Evolutionary conservation across 2,888 invertebrate species (phyloP).

Genomic region (Ennomos fuscantarius): DNA sequence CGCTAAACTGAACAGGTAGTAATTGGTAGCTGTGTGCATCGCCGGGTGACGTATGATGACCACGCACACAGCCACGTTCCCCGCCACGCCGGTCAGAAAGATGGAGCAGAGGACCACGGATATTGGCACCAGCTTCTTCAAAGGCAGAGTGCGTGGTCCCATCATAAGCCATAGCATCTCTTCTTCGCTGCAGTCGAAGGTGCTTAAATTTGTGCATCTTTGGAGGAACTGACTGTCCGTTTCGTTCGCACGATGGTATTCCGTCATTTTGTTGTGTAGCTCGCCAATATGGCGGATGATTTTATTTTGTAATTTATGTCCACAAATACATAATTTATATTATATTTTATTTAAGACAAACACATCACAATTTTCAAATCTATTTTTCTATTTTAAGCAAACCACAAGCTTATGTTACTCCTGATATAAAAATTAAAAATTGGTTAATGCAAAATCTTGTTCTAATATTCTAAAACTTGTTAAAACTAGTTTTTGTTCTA

Average conservation of each 20-base stretch:
- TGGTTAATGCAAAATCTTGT: too few relatives aligned
- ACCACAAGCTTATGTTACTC: too few relatives aligned
- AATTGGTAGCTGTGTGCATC: conserved; percentile 96
- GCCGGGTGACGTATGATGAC: conserved; percentile 92
- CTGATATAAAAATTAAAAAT: too few relatives aligned
- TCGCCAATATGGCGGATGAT: background rate
- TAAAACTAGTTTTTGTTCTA: too few relatives aligned
- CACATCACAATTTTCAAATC: too few relatives aligned
- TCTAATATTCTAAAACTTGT: too few relatives aligned
- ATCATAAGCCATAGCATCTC: conserved; percentile 84
- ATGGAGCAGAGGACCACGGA: conserved; percentile 90
- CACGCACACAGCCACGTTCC: conserved; percentile 93
- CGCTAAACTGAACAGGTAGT: conserved; percentile 95
- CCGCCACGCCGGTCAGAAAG: conserved; percentile 93
- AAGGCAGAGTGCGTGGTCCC: conserved; percentile 87
- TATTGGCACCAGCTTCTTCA: conserved; percentile 83
- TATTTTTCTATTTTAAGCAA: too few relatives aligned
- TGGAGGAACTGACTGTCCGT: conserved; percentile 54
- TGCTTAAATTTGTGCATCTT: conserved; percentile 73
- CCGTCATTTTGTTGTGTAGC: conserved; percentile 51
- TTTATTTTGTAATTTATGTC: background rate
- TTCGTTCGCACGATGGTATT: conserved; percentile 63
- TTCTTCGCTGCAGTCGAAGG: conserved; percentile 85
- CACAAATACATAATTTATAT: too few relatives aligned
- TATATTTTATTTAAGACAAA: too few relatives aligned